A percentile compares a stretch with the other conserved stretches of the same genome.
These are phyloP conservation scores for Fopius arisanus DNA, from an alignment of 1,140 invertebrate genomes.

Conservation along the genomic window DNA sequence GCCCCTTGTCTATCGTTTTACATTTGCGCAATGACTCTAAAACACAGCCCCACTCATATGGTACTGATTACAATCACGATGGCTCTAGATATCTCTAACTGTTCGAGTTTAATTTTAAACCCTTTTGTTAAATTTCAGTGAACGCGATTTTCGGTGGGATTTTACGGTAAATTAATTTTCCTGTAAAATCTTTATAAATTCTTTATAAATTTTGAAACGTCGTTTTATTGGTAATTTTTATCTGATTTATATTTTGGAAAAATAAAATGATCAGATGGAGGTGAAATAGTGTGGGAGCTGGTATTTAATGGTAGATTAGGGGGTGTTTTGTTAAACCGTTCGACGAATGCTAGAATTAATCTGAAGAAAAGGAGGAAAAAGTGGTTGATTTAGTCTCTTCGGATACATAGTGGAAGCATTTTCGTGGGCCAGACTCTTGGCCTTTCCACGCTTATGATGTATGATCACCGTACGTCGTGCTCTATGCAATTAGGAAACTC, in stretches of 20 bases:
- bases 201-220: no score
- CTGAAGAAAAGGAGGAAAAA: not conserved
- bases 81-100: not conserved
- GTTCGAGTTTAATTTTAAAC: not conserved
- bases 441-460: conserved; percentile 30
- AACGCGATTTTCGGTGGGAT: not conserved
- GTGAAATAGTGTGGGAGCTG: no score
- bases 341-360: conserved; percentile 9
- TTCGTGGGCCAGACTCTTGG: not conserved
- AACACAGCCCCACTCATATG: not conserved
- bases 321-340: not conserved
- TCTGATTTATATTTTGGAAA: no score
- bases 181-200: no score
- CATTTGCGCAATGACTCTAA: conserved; percentile 12
- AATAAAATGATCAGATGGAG: no score
- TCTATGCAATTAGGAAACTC: conserved; percentile 44
- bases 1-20: conserved; percentile 14
- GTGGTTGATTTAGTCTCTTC: not conserved
- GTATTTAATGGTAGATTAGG: not conserved
- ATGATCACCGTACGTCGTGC: conserved; percentile 26
- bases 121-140: not conserved
- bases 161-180: not conserved
- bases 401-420: not conserved
- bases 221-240: no score
- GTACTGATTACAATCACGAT: not conserved